Evolutionary conservation across 2,888 invertebrate genomes (phyloP), one percentile per base, ranked within the genome.

Genomic region (Drosophila rubida): DNA sequence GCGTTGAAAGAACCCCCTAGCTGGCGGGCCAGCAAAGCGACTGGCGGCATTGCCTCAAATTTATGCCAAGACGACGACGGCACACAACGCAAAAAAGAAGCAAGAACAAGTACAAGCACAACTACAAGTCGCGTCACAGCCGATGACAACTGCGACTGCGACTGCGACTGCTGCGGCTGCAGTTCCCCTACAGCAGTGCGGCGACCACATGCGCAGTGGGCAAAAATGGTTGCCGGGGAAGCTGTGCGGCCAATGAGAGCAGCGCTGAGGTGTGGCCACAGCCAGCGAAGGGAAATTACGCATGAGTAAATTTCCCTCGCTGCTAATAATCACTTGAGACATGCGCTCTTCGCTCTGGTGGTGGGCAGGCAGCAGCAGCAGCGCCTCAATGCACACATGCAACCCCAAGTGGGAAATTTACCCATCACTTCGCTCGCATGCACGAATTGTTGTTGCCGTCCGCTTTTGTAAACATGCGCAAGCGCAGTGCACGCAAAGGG

Each of bases 261-360:
- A 9, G 42, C 22, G 68, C 67, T 75, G 87, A 84, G 91, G 90
- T 82, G 91, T 90, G 89, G 79, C 88, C 77, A 66, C 67, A 46
- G 51, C 41, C 19, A 45, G 57, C 69, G 16, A 57, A 64, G 80
- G 87, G 80, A 89, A 82, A 89, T 80, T 88, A 77, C 83, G 78
- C 90, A 78, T 88, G 80, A 85, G 78, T 84, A 78, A 81, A 80
- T 80, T 85, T 84, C 82, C 89, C 75, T 65, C 70, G 82, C 87
- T 74, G 87, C 75, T 70, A 77, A 84, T 90, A 89, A 90, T 90
- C 90, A 89, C 81, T 84, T 73, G 72, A 80, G 84, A 87, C 90
- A 78, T 87, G 90, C 90, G 90, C 89, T 70, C 51, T 51, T 13
- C 19, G 13, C 13, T 22, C 4, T 30, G 27, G 51, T 53, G 41